Evolutionary conservation across 2,888 invertebrate genomes (phyloP).

Genomic region (Scaptomyza cyrtandrae): DNA sequence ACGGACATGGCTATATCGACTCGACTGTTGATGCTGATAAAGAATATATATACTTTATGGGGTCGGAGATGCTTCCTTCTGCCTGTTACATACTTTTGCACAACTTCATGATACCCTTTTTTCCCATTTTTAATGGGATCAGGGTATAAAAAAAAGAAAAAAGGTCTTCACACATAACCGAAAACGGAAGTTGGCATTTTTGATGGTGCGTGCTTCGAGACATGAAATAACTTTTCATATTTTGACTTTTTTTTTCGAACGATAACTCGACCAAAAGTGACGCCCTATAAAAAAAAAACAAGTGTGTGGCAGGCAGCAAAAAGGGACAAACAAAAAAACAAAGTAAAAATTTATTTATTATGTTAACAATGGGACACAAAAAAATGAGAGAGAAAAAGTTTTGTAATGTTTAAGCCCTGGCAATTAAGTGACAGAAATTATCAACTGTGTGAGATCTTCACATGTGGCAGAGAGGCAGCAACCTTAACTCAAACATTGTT

Average conservation of each 20-base stretch:
- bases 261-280: constrained; percentile 24
- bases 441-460: constrained; percentile 71
- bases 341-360: constrained; percentile 71
- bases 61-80: no score
- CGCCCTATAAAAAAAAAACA: constrained; percentile 24
- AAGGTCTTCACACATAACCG: constrained; percentile 1
- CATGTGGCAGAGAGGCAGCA: constrained; percentile 64
- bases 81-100: no score
- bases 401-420: constrained; percentile 76
- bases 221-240: constrained; percentile 43
- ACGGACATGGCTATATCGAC: no score
- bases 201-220: constrained; percentile 49
- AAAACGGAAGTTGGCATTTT: constrained; percentile 46
- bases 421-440: constrained; percentile 77
- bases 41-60: no score
- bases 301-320: constrained; percentile 5
- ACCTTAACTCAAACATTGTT: constrained; percentile 16
- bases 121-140: no score
- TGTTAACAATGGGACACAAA: constrained; percentile 65
- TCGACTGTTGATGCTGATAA: no score
- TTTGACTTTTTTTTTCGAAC: constrained; percentile 49
- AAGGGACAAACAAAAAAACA: constrained; percentile 5
- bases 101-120: no score
- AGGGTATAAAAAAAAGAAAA: neutral
- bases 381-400: constrained; percentile 53